phyloP scores from a whole-genome alignment of 2,888 invertebrate genomes.

The Parelbella ahira region DNA sequence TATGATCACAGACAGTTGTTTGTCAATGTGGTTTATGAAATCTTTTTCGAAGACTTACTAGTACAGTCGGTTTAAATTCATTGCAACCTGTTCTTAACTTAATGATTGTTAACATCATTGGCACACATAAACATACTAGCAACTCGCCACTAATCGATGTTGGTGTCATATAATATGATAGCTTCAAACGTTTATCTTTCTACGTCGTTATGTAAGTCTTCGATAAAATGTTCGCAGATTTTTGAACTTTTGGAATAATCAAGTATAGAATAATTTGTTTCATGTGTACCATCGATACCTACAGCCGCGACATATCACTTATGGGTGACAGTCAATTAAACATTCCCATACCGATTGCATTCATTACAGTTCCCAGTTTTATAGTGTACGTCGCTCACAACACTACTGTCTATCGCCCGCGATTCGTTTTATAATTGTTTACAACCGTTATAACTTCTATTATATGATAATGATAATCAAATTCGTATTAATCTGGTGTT shows the following conservation, averaged over 20 bases:
- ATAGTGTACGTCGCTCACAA: slow-evolving; percentile 31
- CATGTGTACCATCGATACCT: slow-evolving; percentile 19
- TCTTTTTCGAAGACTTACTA: slow-evolving; percentile 20
- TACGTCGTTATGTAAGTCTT: slow-evolving; percentile 27
- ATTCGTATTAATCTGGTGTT: slow-evolving; percentile 62
- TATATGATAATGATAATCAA: slow-evolving; percentile 21
- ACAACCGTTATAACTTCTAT: slow-evolving; percentile 48
- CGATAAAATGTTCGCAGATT: slow-evolving; percentile 22
- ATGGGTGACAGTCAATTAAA: slow-evolving; percentile 69
- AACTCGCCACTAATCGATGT: too few relatives aligned
- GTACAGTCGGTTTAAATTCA: too few relatives aligned
- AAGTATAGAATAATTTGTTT: slow-evolving; percentile 10
- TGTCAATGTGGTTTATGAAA: slow-evolving; percentile 10
- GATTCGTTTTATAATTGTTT: slow-evolving; percentile 60
- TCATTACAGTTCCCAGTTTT: slow-evolving; percentile 31
- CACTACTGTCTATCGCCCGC: slow-evolving; percentile 36
- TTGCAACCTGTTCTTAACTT: too few relatives aligned
- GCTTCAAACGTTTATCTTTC: too few relatives aligned
- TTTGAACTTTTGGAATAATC: slow-evolving; percentile 14
- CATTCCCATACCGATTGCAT: slow-evolving; percentile 42
- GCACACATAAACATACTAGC: too few relatives aligned
- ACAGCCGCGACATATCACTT: slow-evolving; percentile 66
- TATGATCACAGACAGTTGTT: slow-evolving; percentile 6
- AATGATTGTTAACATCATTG: too few relatives aligned
- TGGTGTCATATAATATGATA: too few relatives aligned